A percentile compares a stretch with the other conserved stretches of the same genome.
These are phyloP conservation scores for Rhinopomastus cyanomelas DNA, from an alignment of 2,113 vertebrate genomes.

Conservation along the genomic window DNA sequence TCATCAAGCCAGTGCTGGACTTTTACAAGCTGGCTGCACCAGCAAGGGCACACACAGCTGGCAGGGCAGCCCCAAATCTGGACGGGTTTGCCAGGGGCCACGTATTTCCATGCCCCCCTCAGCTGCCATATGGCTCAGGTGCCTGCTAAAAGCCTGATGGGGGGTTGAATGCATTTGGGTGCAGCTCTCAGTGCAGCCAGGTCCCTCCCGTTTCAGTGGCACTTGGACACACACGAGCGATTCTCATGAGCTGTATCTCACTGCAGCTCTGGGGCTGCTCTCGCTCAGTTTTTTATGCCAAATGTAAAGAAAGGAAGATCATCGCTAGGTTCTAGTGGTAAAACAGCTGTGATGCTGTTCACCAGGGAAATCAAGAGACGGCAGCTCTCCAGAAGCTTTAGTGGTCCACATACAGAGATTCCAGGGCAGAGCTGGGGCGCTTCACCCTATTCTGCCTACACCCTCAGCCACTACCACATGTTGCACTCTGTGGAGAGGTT, in stretches of 20 bases:
- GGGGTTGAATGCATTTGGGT: accelerated
- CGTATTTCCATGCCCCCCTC: background rate
- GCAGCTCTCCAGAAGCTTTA: background rate
- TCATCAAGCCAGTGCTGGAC: background rate
- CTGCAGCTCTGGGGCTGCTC: background rate
- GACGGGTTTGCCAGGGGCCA: accelerated
- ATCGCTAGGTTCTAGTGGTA: accelerated
- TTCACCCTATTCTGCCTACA: background rate
- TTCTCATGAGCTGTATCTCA: background rate
- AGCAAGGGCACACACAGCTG: accelerated
- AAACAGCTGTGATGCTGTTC: background rate
- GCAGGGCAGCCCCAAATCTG: background rate
- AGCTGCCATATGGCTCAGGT: too few species aligned
- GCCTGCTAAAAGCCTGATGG: too few species aligned
- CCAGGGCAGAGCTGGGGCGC: background rate
- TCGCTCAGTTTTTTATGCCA: background rate
- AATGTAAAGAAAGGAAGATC: background rate
- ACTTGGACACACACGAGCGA: accelerated
- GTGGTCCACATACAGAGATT: background rate
- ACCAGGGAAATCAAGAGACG: background rate
- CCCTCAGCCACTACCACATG: background rate
- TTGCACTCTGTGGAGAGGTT: background rate
- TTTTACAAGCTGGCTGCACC: accelerated
- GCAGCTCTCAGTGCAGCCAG: background rate
- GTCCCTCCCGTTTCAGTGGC: too few species aligned